phyloP scores from a whole-genome alignment of 92 coral and sea anemone genomes.

The Siderastrea radians region DNA sequence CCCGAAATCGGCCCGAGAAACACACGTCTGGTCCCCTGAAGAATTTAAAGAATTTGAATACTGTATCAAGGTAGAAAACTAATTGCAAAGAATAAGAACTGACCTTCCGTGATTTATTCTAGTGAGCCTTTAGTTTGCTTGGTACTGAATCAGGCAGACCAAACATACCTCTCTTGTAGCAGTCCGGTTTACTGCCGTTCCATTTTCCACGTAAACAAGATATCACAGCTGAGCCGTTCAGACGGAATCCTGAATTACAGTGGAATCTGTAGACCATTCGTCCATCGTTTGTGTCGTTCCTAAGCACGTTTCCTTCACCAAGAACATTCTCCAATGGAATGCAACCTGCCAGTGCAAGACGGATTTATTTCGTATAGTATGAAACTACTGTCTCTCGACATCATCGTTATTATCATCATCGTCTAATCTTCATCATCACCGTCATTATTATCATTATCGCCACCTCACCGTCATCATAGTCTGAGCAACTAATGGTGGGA shows the following conservation, averaged over 20 bases:
- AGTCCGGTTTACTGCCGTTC: constrained; percentile 29
- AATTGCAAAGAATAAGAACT: too few relatives aligned
- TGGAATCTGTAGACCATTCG: constrained; percentile 33
- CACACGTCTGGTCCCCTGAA: too few relatives aligned
- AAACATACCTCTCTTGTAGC: constrained; percentile 4
- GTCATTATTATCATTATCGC: too few relatives aligned
- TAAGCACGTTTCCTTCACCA: background rate
- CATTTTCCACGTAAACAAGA: constrained; percentile 29
- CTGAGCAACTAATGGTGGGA: too few relatives aligned
- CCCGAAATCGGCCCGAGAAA: too few relatives aligned
- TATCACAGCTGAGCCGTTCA: constrained; percentile 41
- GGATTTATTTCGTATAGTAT: background rate
- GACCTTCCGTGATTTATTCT: too few relatives aligned
- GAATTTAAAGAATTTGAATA: too few relatives aligned
- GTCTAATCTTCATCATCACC: too few relatives aligned
- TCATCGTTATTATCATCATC: too few relatives aligned
- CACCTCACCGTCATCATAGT: too few relatives aligned
- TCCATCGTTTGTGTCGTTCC: constrained; percentile 34
- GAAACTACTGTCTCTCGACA: too few relatives aligned
- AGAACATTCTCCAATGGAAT: constrained; percentile 6
- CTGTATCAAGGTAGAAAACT: too few relatives aligned
- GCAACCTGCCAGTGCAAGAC: constrained; percentile 1
- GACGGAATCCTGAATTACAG: constrained; percentile 14
- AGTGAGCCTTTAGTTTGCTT: background rate
- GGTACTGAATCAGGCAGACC: background rate